Base-by-base conservation (phyloP, 2,888 invertebrate genomes). In the Sarcophaga subvicina region DNA sequence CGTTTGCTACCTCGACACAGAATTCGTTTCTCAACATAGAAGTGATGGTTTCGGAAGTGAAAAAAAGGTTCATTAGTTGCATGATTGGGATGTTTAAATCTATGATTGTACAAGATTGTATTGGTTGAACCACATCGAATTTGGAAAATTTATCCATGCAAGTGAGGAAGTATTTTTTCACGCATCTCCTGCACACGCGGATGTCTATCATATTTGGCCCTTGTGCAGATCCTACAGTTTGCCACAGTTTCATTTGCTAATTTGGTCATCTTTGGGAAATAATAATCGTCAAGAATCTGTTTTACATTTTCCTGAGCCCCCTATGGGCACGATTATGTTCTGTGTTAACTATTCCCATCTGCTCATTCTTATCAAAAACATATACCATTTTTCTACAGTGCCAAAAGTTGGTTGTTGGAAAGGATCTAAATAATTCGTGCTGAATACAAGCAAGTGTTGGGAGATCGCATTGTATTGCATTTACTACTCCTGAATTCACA, bases 131-230 rank as follows among this genome's bases (percentile, higher is more conserved):
- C 49, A 90, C 69, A 10, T 84, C 82, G 63, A 89, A 88, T 85
- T 88, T 89, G 25, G 87, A 89, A 64, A 89, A 88, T 75, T 88
- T 89, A 69, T 88, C 89, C 22, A 88, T 27, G 25, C 83, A 88
- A 6, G 87, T 88, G 37, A 88, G 76, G 49, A 89, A 89, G 27
- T 70, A 72, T 77, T 79, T 89, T 60, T 37, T 59, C 66, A 3
- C 77, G 78, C 20, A 87, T 49, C 22, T 60, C 25, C 22, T 89
- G 83, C 37, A 80, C 88, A 63, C 88, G 77, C 12, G 80, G 87
- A n/a, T 89, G 89, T 4, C 89, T 75, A 49, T 89, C 85, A 64
- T 88, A 88, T 80, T 88, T 89, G 11, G 84, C 83, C 25, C 20
- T 88, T 27, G 64, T 60, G 37, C 86, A 88, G 75, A 78, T 72